A percentile compares a stretch with the other conserved stretches of the same genome.
Evolutionary conservation across 2,888 invertebrate species (phyloP).

Genomic region (Drosophila birchii): DNA sequence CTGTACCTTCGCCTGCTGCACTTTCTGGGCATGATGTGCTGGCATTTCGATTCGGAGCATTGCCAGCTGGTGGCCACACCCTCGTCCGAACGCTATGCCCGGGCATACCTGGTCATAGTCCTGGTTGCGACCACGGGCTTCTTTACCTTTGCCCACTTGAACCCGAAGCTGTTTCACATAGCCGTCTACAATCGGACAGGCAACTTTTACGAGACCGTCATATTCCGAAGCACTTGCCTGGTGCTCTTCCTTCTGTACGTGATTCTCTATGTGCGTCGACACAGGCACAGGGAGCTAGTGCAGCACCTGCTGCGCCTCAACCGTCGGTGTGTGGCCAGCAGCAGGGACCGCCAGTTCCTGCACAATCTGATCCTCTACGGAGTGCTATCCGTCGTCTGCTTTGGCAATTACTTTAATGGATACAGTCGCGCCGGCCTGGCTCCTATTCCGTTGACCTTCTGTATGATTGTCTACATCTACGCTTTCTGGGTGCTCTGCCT

Average conservation of each 20-base stretch:
- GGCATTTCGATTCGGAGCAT: constrained; percentile 35
- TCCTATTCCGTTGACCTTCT: constrained; percentile 11
- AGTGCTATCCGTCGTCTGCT: constrained; percentile 25
- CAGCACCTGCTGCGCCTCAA: constrained; percentile 48
- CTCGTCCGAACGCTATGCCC: constrained; percentile 46
- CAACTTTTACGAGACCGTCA: constrained; percentile 56
- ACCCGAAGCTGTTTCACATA: constrained; percentile 37
- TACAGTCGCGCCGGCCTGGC: constrained; percentile 12
- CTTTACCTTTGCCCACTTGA: constrained; percentile 33
- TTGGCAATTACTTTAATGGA: constrained; percentile 47
- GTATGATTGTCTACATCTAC: constrained; percentile 45
- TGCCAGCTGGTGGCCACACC: constrained; percentile 44
- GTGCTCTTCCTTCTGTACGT: constrained; percentile 49
- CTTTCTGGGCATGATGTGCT: constrained; percentile 57
- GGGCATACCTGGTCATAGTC: constrained; percentile 21
- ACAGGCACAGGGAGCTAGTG: constrained; percentile 47
- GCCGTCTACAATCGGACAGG: constrained; percentile 56
- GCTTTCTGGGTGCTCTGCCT: constrained; percentile 48
- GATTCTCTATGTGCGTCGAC: constrained; percentile 53
- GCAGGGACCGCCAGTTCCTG: constrained; percentile 29
- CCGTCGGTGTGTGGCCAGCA: constrained; percentile 18
- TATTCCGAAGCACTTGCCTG: constrained; percentile 46
- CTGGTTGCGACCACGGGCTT: background rate
- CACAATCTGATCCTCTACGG: constrained; percentile 47
- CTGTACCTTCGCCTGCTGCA: constrained; percentile 49